phyloP scores from a whole-genome alignment of 2,888 invertebrate species.

The Pogonocherus hispidulus region DNA sequence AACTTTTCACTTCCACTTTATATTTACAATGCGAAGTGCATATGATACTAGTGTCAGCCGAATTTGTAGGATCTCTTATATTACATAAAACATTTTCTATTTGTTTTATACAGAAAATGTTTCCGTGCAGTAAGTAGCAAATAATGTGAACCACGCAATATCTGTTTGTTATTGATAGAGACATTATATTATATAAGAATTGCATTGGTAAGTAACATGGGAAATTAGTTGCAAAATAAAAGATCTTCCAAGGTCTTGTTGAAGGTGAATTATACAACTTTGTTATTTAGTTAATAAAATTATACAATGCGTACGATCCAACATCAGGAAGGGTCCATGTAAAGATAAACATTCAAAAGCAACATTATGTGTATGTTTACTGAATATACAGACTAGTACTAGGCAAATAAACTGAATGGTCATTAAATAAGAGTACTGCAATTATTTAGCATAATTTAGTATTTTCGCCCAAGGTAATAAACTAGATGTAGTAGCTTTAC shows the following conservation, averaged over 20 bases:
- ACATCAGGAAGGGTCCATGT: background rate
- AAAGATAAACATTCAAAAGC: background rate
- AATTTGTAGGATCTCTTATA: background rate
- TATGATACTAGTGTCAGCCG: too few relatives aligned
- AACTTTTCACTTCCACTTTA: too few relatives aligned
- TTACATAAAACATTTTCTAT: background rate
- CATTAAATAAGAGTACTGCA: background rate
- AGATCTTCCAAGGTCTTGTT: background rate
- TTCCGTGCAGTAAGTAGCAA: background rate
- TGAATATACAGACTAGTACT: background rate
- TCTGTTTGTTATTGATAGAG: background rate
- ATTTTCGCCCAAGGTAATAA: background rate
- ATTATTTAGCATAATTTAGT: background rate
- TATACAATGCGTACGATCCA: background rate
- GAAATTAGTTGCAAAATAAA: background rate
- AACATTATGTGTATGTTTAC: background rate
- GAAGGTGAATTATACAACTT: too few relatives aligned
- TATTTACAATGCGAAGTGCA: too few relatives aligned
- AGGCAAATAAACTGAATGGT: background rate
- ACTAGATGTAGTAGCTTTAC: slow-evolving; percentile 2
- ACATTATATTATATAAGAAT: background rate
- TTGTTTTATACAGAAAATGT: background rate
- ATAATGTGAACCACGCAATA: background rate
- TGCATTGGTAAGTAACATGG: background rate
- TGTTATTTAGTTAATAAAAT: too few relatives aligned